phyloP scores from a whole-genome alignment of 2,888 invertebrate species.

The Plebejus anna region DNA sequence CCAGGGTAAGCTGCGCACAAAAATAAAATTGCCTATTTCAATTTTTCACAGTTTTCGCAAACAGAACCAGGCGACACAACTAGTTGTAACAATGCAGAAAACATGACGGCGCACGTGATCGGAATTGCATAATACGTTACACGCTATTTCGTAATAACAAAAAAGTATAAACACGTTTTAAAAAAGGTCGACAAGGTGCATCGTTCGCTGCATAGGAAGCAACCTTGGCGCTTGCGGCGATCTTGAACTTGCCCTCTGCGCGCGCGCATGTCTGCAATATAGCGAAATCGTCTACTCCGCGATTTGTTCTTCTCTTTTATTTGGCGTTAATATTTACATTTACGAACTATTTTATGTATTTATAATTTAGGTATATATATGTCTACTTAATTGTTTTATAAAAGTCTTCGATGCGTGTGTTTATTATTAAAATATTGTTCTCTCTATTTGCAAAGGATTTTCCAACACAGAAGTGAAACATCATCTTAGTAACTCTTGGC shows the following conservation, averaged over 20 bases:
- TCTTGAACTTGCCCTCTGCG: slow-evolving; percentile 70
- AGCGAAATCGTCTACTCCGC: slow-evolving; percentile 2
- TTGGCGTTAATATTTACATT: neutral
- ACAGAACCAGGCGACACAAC: slow-evolving; percentile 23
- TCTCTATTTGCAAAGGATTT: neutral
- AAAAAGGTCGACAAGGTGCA: slow-evolving; percentile 28
- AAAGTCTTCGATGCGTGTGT: neutral
- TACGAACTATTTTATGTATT: neutral
- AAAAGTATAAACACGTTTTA: slow-evolving; percentile 28
- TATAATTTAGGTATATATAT: neutral
- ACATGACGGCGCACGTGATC: slow-evolving; percentile 19
- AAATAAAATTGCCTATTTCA: neutral
- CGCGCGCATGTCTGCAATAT: slow-evolving; percentile 35
- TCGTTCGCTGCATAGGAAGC: slow-evolving; percentile 53
- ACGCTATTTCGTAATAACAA: slow-evolving; percentile 27
- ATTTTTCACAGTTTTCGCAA: slow-evolving; percentile 22
- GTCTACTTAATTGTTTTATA: neutral
- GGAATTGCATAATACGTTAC: slow-evolving; percentile 28
- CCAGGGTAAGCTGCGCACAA: neutral
- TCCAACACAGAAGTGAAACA: neutral
- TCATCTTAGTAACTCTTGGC: neutral
- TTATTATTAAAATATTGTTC: neutral
- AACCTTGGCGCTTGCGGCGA: slow-evolving; percentile 63
- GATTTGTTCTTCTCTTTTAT: neutral
- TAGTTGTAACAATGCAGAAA: slow-evolving; percentile 20